Base-by-base conservation (phyloP, 2,113 vertebrate genomes). In the Hippocampus zosterae region DNA sequence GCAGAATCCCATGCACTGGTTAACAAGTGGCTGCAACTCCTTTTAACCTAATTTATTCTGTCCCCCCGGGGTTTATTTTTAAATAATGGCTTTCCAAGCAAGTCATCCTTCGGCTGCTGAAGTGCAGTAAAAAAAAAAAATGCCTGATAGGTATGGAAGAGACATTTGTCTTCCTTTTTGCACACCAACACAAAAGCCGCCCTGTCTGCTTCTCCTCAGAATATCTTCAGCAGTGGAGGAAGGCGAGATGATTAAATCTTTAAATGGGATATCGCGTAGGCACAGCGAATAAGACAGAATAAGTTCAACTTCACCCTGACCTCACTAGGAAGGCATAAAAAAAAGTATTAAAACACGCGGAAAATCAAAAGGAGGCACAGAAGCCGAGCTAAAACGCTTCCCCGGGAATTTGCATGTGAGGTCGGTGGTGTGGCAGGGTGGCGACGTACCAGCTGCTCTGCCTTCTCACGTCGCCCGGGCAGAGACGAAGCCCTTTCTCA, bases 391-490 rank as follows among this genome's bases (percentile, higher is more conserved):
- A 72, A 60, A 72, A 46, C 21, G 0, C 60, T 76, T 76, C 59
- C 73, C 56, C 56, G 67, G 70, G 53, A 37, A 83, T 89, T 88
- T 84, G 84, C 85, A 88, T 88, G 69, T 53, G 79, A 76, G 77
- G 68, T 70, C 62, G 77, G 76, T 72, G 67, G 66, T 87, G 80
- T 71, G 84, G 85, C 81, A 72, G 59, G 59, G 59, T 37, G 33
- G 61, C 57, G 81, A 86, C 81, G 75, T 77, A 80, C 82, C 84
- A 86, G 85, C 85, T 88, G 86, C 85, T 88, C 82, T 86, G 82
- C 78, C 79, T 86, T 86, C 79, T 85, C 80, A 70, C 85, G 79
- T 84, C 84, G 85, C 75, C 81, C 77, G 85, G 78, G 86, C 85
- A 73, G 81, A 85, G 79, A 87, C 83, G 68, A 81, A 89, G 85